phyloP scores from a whole-genome alignment of 2,113 vertebrate genomes.

The Geococcyx californianus region DNA sequence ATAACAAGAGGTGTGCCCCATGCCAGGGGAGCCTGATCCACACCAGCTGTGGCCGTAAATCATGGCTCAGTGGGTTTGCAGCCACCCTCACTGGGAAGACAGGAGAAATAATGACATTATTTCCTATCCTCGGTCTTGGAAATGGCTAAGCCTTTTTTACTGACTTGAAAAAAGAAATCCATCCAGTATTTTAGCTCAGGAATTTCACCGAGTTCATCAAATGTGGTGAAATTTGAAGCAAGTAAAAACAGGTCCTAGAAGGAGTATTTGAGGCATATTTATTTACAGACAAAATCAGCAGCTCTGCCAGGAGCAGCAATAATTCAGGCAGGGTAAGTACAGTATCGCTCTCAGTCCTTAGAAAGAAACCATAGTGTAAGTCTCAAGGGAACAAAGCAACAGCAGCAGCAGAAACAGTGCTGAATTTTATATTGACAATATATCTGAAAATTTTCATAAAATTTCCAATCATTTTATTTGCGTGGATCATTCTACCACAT shows the following conservation, averaged over 20 bases:
- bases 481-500: background rate
- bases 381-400: background rate
- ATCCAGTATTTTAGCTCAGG: background rate
- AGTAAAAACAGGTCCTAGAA: background rate
- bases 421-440: background rate
- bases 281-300: background rate
- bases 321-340: background rate
- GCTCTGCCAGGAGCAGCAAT: background rate
- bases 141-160: background rate
- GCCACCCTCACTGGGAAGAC: background rate
- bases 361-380: background rate
- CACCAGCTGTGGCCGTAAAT: background rate
- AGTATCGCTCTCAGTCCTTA: fast-evolving
- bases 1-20: background rate
- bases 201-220: background rate
- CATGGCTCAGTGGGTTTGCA: background rate
- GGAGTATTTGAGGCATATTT: background rate
- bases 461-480: background rate
- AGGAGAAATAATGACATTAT: background rate
- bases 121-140: background rate
- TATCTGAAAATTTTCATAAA: background rate
- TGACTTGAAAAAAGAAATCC: background rate
- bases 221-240: background rate
- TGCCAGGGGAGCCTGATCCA: background rate
- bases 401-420: background rate